Conservation (phyloP, 2,888 invertebrate genomes). For the Lamellibrachia satsuma region DNA sequence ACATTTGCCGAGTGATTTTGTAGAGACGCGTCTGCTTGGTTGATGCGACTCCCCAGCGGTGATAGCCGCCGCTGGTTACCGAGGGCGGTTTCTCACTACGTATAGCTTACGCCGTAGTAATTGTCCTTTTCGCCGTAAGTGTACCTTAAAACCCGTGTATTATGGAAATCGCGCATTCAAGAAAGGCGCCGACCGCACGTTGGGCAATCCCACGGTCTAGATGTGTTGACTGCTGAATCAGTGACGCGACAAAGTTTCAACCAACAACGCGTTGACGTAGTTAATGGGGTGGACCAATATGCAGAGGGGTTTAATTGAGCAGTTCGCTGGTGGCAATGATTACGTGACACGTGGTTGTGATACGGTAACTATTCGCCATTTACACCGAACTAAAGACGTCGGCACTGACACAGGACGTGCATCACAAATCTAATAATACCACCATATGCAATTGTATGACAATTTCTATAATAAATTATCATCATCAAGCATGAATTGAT, state of each 20-base stretch:
- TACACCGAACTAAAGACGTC: neutral
- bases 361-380: neutral
- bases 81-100: neutral
- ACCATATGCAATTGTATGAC: too few relatives aligned
- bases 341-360: neutral
- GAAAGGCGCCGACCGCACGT: neutral
- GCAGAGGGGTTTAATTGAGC: neutral
- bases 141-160: neutral
- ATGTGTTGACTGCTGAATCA: neutral
- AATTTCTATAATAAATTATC: too few relatives aligned
- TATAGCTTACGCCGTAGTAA: neutral
- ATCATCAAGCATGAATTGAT: too few relatives aligned
- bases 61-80: too few relatives aligned
- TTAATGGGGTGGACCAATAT: neutral
- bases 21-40: too few relatives aligned
- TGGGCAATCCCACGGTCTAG: neutral
- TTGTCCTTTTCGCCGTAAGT: neutral
- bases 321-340: neutral
- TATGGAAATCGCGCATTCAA: neutral
- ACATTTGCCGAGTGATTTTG: too few relatives aligned
- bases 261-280: neutral
- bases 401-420: too few relatives aligned
- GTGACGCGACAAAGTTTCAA: neutral
- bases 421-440: too few relatives aligned
- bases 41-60: too few relatives aligned